Percentiles rank a stretch among this genome's conserved stretches.
phyloP scores from a whole-genome alignment of 2,113 vertebrate genomes.

The Heloderma charlesbogerti region DNA sequence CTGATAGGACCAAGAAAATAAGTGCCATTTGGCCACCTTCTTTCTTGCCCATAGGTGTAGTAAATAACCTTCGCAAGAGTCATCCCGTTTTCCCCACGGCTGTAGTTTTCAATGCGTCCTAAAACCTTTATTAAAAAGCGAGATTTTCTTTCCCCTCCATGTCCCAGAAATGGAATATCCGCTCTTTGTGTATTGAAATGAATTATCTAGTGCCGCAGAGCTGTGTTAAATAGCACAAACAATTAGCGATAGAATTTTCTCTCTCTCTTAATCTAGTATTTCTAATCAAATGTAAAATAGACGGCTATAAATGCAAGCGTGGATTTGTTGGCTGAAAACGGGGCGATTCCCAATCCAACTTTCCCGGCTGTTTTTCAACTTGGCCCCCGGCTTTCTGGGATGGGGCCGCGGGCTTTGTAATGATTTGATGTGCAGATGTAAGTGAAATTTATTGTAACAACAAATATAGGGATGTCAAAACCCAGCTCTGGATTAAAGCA shows the following conservation, averaged over 20 bases:
- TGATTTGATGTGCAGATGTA: constrained; percentile 84
- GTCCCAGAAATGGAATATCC: background rate
- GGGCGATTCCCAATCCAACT: background rate
- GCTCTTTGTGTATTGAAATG: background rate
- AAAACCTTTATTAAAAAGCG: background rate
- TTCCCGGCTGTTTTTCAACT: background rate
- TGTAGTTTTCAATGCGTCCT: background rate
- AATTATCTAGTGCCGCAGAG: background rate
- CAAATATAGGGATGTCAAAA: constrained; percentile 88
- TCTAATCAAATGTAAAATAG: background rate
- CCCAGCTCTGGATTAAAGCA: constrained; percentile 84
- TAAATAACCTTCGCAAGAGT: background rate
- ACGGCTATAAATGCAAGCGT: background rate
- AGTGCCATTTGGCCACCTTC: background rate
- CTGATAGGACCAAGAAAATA: too few species aligned
- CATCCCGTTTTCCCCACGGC: background rate
- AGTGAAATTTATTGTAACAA: constrained; percentile 88
- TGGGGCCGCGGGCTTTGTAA: constrained; percentile 54
- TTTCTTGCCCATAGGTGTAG: background rate
- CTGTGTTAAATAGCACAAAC: background rate
- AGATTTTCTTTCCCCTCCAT: background rate
- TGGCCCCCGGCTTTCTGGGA: constrained; percentile 6
- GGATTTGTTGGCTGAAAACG: background rate
- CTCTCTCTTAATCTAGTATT: background rate
- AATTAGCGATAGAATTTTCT: background rate